Base-by-base conservation (phyloP, 2,113 vertebrate genomes). In the Forbesichthys papilliferus region DNA sequence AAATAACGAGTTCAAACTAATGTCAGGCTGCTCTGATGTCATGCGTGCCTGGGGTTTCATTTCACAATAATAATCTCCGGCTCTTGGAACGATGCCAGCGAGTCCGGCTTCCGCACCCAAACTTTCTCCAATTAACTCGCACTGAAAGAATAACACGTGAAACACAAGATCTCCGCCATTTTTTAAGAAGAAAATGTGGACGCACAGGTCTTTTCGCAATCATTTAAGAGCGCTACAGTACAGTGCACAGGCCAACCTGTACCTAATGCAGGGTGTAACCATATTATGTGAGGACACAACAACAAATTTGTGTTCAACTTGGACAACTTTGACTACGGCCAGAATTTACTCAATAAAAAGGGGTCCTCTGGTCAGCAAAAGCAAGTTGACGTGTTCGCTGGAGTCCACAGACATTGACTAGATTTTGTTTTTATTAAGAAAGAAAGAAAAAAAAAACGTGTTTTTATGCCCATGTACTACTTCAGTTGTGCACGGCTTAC, bases 21-120 rank as follows among this genome's bases (percentile, higher is more conserved):
- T 88, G 90, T 92, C 90, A 92, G 75, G 77, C 86, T 14, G 53
- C 86, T 90, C 90, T 90, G 90, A 90, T 92, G 89, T 92, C 89
- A 91, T 79, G 84, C 84, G 80, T 85, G 81, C 84, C 75, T 66
- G 51, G 61, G 77, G 65, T 92, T 85, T 73, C n/a, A 68, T 91
- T 92, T 91, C 88, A 92, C 86, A 89, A 89, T 91, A 89, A 89
- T 91, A 90, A 87, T 91, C 88, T 83, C 76, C 0, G 66, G 70
- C 75, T 72, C 67, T 89, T 88, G 84, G 87, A 87, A 48, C 33
- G 66, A 82, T 77, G 87, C 88, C 86, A 86, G 61, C 9, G 4
- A 46, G 75, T 46, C 71, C 66, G 3, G 84, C 87, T 86, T 87
- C 85, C 71, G 55, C 84, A 11, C 78, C 83, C 70, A 59, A 68